Percentiles rank a stretch among this genome's conserved stretches.
These are phyloP conservation scores for Drosophila subquinaria DNA, from an alignment of 2,888 invertebrate genomes.

Conservation along the genomic window DNA sequence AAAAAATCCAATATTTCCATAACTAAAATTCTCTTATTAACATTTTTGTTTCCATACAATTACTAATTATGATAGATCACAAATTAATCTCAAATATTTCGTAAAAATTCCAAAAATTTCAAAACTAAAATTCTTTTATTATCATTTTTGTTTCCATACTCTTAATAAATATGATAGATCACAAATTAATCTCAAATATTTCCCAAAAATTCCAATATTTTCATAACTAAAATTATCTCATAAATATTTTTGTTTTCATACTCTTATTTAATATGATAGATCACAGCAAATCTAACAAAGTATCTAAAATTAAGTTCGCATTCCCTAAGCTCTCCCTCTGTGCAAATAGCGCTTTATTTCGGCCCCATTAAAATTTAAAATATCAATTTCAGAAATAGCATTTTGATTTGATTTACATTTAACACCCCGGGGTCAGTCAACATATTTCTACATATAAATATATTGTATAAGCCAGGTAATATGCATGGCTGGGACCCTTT, in stretches of 20 bases:
- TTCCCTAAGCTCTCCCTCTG: neutral
- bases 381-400: constrained; percentile 79
- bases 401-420: constrained; percentile 79
- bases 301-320: constrained; percentile 2
- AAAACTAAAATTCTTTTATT: neutral
- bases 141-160: neutral
- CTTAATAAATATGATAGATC: constrained; percentile 5
- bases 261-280: neutral
- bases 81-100: neutral
- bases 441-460: neutral
- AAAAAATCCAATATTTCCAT: neutral
- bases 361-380: constrained; percentile 75
- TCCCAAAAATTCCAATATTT: neutral
- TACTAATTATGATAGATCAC: constrained; percentile 3
- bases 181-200: neutral
- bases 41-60: neutral
- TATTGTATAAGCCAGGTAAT: constrained; percentile 24
- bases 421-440: constrained; percentile 56
- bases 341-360: constrained; percentile 9
- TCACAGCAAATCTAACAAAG: constrained; percentile 9
- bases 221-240: neutral
- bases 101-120: neutral
- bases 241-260: neutral
- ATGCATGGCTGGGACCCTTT: constrained; percentile 40
- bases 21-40: neutral